phyloP scores from a whole-genome alignment of 2,888 invertebrate genomes.

The Lamellibrachia columna region DNA sequence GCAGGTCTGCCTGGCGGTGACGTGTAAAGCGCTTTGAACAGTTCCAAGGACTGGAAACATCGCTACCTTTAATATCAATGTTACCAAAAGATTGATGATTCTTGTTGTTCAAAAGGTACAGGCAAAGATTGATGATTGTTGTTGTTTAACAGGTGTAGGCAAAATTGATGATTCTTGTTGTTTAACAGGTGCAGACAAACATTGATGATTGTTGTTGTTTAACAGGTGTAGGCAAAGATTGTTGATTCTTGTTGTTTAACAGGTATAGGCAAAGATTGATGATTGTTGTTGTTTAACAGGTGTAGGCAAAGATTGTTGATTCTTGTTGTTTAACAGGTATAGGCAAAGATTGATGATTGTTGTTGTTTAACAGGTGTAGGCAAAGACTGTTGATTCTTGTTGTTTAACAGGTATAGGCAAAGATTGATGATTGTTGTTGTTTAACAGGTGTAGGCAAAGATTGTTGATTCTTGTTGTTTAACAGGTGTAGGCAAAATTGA shows the following conservation, averaged over 20 bases:
- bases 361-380: not conserved
- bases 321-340: not conserved
- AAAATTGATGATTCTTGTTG: not conserved
- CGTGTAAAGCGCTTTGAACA: no score
- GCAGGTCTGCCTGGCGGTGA: no score
- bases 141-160: not conserved
- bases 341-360: not conserved
- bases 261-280: not conserved
- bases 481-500: not conserved
- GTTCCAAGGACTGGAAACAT: no score
- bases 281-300: not conserved
- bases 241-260: not conserved
- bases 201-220: not conserved
- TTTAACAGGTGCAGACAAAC: not conserved
- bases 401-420: not conserved
- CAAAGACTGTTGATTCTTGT: not conserved
- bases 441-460: not conserved
- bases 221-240: not conserved
- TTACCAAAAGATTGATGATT: no score
- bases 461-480: not conserved
- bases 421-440: not conserved
- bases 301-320: not conserved
- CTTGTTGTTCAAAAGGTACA: no score
- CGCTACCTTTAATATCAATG: no score
- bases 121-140: not conserved